Conservation (phyloP, 1,140 invertebrate genomes). For the Fopius arisanus region DNA sequence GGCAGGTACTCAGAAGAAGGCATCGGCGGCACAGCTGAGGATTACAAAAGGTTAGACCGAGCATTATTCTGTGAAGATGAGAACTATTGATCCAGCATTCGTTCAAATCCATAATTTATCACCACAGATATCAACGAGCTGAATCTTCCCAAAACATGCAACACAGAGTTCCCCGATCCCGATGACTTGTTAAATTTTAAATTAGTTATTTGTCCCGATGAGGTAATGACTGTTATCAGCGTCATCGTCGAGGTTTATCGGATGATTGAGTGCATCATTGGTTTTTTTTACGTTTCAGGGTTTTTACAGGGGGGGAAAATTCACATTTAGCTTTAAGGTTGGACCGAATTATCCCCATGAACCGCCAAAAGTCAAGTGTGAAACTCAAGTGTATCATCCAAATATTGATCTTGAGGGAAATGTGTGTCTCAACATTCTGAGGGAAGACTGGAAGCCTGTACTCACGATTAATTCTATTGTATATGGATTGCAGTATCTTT, state of each 20-base stretch:
- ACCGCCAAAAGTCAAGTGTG: conserved; percentile 94
- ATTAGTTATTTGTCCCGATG: conserved; percentile 95
- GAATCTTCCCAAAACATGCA: conserved; percentile 96
- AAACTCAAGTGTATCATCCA: conserved; percentile 93
- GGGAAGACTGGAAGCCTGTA: conserved; percentile 99
- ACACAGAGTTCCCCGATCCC: conserved; percentile 94
- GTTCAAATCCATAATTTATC: neutral
- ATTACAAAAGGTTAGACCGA: conserved; percentile 92
- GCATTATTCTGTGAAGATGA: neutral
- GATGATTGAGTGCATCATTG: neutral
- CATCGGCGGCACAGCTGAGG: conserved; percentile 93
- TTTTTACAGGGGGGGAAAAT: conserved; percentile 92
- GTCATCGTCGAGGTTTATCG: neutral
- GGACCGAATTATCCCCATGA: conserved; percentile 97
- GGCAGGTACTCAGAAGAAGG: conserved; percentile 84
- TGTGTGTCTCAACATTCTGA: conserved; percentile 92
- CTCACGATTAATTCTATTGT: conserved; percentile 98
- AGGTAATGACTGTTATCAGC: conserved; percentile 66
- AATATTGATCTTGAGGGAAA: conserved; percentile 96
- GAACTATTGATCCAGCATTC: neutral
- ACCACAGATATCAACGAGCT: conserved; percentile 95
- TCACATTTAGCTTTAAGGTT: conserved; percentile 97
- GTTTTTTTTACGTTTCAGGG: conserved; percentile 70
- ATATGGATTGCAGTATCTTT: conserved; percentile 97
- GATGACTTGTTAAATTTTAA: conserved; percentile 97